Conservation (phyloP, 2,113 vertebrate species). For the Petromus typicus region DNA sequence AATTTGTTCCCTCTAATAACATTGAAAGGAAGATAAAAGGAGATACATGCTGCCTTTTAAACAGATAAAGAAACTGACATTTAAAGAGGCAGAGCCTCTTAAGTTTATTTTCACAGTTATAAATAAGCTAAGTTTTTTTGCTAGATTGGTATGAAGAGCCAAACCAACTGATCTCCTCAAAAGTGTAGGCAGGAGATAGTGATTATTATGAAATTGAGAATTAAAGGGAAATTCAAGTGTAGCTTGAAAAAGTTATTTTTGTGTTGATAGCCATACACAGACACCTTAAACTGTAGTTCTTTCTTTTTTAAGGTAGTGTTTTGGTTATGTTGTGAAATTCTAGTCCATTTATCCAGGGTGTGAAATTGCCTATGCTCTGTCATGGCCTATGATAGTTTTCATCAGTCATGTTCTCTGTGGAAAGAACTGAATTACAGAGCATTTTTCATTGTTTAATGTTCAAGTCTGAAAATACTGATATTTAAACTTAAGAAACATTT, state of each 20-base stretch:
- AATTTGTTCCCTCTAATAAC: background rate
- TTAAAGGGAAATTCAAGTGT: background rate
- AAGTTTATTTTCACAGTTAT: background rate
- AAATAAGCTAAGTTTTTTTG: conserved; percentile 32
- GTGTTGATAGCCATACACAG: background rate
- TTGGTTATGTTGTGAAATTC: conserved; percentile 57
- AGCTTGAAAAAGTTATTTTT: conserved; percentile 12
- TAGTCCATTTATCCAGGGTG: conserved; percentile 41
- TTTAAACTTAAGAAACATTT: conserved; percentile 69
- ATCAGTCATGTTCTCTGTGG: conserved; percentile 63
- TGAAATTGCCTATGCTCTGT: conserved; percentile 62
- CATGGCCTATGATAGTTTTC: conserved; percentile 54
- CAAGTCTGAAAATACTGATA: conserved; percentile 70
- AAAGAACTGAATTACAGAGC: conserved; percentile 51
- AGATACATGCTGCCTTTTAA: background rate
- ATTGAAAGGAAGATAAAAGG: background rate
- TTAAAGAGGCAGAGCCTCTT: background rate
- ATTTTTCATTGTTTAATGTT: conserved; percentile 67
- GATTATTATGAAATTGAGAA: background rate
- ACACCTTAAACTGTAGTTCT: background rate
- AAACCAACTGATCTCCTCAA: background rate
- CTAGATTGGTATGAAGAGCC: background rate
- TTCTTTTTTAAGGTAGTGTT: background rate
- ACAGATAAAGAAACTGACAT: conserved; percentile 41
- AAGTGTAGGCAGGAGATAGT: background rate